Conservation (phyloP, 2,113 vertebrate species). For the Ochotona curzoniae region DNA sequence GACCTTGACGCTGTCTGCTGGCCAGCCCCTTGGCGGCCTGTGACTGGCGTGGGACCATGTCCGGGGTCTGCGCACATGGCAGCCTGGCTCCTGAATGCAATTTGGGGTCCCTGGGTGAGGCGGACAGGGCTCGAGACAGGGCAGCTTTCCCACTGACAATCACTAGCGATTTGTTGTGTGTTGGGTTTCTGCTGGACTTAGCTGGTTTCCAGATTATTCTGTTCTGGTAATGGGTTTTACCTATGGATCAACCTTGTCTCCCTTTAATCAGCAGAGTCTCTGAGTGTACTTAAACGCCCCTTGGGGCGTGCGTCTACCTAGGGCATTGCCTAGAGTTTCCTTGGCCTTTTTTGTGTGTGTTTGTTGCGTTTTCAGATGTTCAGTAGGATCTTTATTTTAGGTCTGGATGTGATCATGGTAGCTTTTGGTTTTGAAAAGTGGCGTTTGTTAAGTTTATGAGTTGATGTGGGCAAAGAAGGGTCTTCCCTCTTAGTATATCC, state of each 20-base stretch:
- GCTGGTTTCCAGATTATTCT: neutral
- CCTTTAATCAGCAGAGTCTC: neutral
- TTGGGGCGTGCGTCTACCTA: neutral
- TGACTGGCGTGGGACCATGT: fast-evolving
- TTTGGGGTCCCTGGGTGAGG: neutral
- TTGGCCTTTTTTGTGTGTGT: neutral
- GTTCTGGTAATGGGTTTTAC: neutral
- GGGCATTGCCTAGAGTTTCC: neutral
- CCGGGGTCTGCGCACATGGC: fast-evolving
- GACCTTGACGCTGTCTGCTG: neutral
- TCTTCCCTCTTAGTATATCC: neutral
- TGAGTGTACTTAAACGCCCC: neutral
- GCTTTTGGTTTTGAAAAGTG: neutral
- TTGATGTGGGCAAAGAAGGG: neutral
- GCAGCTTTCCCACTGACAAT: too few species aligned
- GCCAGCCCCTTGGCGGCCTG: fast-evolving
- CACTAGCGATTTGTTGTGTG: fast-evolving
- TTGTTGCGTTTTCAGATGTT: neutral
- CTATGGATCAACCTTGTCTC: neutral
- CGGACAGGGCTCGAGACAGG: neutral
- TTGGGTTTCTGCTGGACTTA: neutral
- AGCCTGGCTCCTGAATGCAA: neutral
- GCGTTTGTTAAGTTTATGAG: neutral
- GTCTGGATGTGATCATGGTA: neutral
- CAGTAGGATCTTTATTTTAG: neutral